These are phyloP conservation scores for Spialia ferax DNA, from an alignment of 2,888 invertebrate species.

Conservation along the genomic window DNA sequence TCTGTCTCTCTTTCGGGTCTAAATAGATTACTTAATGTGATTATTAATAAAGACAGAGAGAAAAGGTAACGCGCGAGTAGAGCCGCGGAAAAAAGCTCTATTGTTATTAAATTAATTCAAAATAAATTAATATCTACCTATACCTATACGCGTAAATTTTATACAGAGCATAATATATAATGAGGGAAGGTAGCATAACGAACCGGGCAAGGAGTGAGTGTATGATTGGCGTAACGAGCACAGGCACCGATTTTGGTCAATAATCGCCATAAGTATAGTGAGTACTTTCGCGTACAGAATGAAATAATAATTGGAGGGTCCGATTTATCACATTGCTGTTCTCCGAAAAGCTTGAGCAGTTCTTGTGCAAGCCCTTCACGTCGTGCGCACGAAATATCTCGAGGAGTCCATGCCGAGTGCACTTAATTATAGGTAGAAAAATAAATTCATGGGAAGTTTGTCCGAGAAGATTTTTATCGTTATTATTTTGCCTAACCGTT, in stretches of 20 bases:
- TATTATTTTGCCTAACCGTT: conserved; percentile 73
- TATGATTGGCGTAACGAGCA: conserved; percentile 82
- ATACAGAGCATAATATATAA: conserved; percentile 29
- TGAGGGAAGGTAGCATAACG: conserved; percentile 31
- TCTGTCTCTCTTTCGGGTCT: too few species aligned
- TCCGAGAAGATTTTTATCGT: conserved; percentile 66
- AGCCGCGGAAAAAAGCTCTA: not conserved
- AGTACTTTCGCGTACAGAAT: conserved; percentile 82
- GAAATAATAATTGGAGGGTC: conserved; percentile 85
- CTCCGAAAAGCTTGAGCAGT: conserved; percentile 82
- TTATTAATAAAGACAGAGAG: too few species aligned
- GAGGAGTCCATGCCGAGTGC: conserved; percentile 73
- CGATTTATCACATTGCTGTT: conserved; percentile 84
- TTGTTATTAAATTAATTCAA: too few species aligned
- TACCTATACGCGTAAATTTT: conserved; percentile 6
- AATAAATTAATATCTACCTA: not conserved
- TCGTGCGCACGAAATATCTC: conserved; percentile 84
- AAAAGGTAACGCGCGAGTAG: too few species aligned
- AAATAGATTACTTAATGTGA: too few species aligned
- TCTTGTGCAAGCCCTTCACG: conserved; percentile 82
- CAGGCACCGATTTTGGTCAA: conserved; percentile 82
- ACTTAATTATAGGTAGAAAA: conserved; percentile 83
- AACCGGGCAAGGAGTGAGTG: conserved; percentile 48
- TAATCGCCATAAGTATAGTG: conserved; percentile 81
- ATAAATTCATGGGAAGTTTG: conserved; percentile 79